Percentiles rank a stretch among this genome's conserved stretches.
Evolutionary conservation across 2,113 vertebrate genomes (phyloP).

Genomic region (Nematolebias whitei): DNA sequence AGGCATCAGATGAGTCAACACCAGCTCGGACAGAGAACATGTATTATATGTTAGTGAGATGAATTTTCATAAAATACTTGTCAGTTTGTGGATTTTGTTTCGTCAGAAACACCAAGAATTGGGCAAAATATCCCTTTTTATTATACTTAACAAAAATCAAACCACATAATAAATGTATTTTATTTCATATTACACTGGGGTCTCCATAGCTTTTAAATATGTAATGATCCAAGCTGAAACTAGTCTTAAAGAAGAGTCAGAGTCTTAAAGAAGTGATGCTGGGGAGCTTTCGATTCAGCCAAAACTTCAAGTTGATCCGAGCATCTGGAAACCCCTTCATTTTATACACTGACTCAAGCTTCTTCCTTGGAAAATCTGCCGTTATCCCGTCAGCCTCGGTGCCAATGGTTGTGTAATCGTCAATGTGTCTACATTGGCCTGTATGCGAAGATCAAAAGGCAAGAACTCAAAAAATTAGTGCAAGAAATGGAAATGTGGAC

Average conservation of each 20-base stretch:
- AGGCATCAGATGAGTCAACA: slow-evolving; percentile 49
- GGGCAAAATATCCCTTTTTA: background rate
- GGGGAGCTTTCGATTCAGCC: slow-evolving; percentile 9
- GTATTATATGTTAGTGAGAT: slow-evolving; percentile 19
- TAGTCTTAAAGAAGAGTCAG: background rate
- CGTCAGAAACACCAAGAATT: slow-evolving; percentile 12
- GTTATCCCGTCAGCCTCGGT: slow-evolving; percentile 27
- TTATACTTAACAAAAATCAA: slow-evolving; percentile 1
- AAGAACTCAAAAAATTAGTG: slow-evolving; percentile 34
- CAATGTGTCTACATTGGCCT: slow-evolving; percentile 15
- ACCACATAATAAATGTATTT: background rate
- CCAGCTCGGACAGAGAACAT: slow-evolving; percentile 26
- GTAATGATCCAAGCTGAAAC: slow-evolving; percentile 3
- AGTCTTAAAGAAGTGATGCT: slow-evolving; percentile 5
- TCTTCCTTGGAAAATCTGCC: slow-evolving; percentile 49
- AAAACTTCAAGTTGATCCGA: slow-evolving; percentile 18
- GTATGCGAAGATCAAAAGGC: slow-evolving; percentile 23
- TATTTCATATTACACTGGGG: background rate
- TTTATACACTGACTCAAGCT: slow-evolving; percentile 28
- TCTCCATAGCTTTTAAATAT: slow-evolving; percentile 12
- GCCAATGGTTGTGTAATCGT: slow-evolving; percentile 51
- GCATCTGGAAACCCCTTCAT: slow-evolving; percentile 33
- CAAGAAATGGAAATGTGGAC: slow-evolving; percentile 23
- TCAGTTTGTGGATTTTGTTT: background rate
- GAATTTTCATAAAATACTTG: background rate